These are phyloP conservation scores for Bradypodion ventrale DNA, from an alignment of 2,797 vertebrate species.

Conservation along the genomic window DNA sequence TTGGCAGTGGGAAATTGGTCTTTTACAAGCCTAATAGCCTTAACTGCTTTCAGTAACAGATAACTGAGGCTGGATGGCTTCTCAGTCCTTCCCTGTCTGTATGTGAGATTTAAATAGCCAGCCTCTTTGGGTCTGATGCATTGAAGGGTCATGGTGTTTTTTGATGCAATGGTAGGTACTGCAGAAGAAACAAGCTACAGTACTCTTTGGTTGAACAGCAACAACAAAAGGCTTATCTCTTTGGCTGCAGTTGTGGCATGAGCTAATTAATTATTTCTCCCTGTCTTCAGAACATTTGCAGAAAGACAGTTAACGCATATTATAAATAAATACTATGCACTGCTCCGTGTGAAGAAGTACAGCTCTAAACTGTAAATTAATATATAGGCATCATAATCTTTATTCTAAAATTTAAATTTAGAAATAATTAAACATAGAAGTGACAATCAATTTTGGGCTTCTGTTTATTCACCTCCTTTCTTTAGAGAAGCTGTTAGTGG, in stretches of 20 bases:
- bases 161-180: not conserved
- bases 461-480: not conserved
- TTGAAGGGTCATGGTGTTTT: not conserved
- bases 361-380: not conserved
- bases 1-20: constrained; percentile 28
- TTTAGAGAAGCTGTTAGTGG: constrained; percentile 3
- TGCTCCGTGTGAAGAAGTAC: not conserved
- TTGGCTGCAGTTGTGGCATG: not conserved
- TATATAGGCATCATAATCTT: not conserved
- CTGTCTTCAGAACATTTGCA: not conserved
- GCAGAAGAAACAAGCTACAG: constrained; percentile 6
- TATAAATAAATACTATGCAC: not conserved
- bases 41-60: not conserved
- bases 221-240: not conserved
- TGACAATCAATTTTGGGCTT: not conserved
- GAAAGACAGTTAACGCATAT: not conserved
- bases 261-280: not conserved
- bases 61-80: not conserved
- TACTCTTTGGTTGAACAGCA: not conserved
- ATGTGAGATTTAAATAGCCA: not conserved
- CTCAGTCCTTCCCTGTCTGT: not conserved
- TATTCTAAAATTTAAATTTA: constrained; percentile 12
- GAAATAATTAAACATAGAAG: constrained; percentile 5
- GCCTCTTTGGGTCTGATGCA: not conserved
- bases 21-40: constrained; percentile 26